phyloP scores from a whole-genome alignment of 2,113 vertebrate genomes.

The human (Homo sapiens) region GRCh38 chr15:76183501-76184000 shows the following conservation, averaged over 20 bases:
- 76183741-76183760: background rate
- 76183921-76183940: background rate
- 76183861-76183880: rapidly evolving
- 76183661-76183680: rapidly evolving
- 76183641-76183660: background rate
- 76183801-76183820: background rate
- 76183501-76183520: background rate
- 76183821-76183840: background rate
- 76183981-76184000: background rate
- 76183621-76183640: background rate
- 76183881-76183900: background rate
- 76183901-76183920: background rate
- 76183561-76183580: background rate
- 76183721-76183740: background rate
- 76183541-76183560: background rate
- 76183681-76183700: rapidly evolving
- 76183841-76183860: rapidly evolving
- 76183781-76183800: background rate
- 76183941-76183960: background rate
- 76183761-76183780: background rate
- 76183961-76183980: background rate
- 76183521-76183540: background rate
- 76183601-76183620: background rate
- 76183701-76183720: background rate
- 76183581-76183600: background rate